phyloP scores from a whole-genome alignment of 2,797 vertebrate species.

The Anabacerthia variegaticeps region DNA sequence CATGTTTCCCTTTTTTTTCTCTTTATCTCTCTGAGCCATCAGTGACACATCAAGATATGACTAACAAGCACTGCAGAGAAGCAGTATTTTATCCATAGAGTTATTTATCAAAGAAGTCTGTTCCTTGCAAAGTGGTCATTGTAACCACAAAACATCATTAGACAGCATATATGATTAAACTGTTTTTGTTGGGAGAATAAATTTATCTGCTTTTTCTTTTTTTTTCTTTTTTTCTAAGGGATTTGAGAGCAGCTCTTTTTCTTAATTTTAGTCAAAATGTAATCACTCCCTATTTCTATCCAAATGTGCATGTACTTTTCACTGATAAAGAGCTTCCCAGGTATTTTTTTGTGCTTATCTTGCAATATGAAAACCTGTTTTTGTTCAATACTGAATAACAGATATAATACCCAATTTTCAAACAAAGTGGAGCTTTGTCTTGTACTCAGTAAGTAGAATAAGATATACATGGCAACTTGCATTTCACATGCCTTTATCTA shows the following conservation, averaged over 20 bases:
- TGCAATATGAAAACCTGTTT: conserved; percentile 24
- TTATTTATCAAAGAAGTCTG: conserved; percentile 19
- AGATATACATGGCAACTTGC: background rate
- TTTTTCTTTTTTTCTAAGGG: background rate
- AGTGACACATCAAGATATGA: conserved; percentile 35
- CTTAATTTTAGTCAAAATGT: background rate
- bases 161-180: conserved; percentile 25
- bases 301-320: conserved; percentile 9
- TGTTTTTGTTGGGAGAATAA: conserved; percentile 1
- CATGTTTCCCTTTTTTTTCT: conserved; percentile 17
- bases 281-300: conserved; percentile 23
- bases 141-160: background rate
- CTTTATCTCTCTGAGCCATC: conserved; percentile 8
- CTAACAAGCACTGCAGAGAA: conserved; percentile 30
- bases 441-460: conserved; percentile 4
- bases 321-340: conserved; percentile 29
- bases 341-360: conserved; percentile 20
- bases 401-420: conserved; percentile 36
- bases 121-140: conserved; percentile 34
- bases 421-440: conserved; percentile 37
- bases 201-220: background rate
- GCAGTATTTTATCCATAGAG: conserved; percentile 25
- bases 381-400: conserved; percentile 30
- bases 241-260: background rate
- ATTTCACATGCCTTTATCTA: background rate